These are phyloP conservation scores for Lycorma delicatula DNA, from an alignment of 1,140 invertebrate species.

Conservation along the genomic window DNA sequence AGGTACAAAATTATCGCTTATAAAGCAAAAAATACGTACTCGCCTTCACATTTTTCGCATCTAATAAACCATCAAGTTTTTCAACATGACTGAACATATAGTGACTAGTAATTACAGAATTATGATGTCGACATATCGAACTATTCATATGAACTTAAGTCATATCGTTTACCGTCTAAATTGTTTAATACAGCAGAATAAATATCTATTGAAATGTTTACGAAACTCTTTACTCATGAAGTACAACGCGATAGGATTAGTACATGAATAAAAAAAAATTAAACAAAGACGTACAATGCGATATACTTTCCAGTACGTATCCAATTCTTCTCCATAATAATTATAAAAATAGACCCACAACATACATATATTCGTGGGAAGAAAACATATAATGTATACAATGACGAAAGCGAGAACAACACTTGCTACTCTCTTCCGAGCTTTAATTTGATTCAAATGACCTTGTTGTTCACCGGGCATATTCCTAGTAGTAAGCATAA, in stretches of 20 bases:
- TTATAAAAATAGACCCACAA: slow-evolving; percentile 78
- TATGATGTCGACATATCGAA: slow-evolving; percentile 15
- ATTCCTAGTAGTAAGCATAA: slow-evolving; percentile 68
- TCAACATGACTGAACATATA: slow-evolving; percentile 12
- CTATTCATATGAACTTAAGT: slow-evolving; percentile 21
- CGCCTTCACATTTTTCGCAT: no score
- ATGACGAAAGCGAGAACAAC: slow-evolving; percentile 86
- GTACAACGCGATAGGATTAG: slow-evolving; percentile 86
- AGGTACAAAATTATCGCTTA: no score
- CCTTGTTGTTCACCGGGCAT: slow-evolving; percentile 66
- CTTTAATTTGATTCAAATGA: slow-evolving; percentile 46
- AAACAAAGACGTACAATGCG: slow-evolving; percentile 78
- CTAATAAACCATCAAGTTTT: no score
- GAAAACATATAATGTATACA: slow-evolving; percentile 83
- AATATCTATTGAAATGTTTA: slow-evolving; percentile 77
- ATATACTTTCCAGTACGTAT: slow-evolving; percentile 71
- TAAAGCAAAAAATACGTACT: no score
- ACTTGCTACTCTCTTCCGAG: slow-evolving; percentile 66
- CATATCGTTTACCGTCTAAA: slow-evolving; percentile 13
- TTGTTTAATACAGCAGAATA: slow-evolving; percentile 55
- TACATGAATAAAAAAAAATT: slow-evolving; percentile 83
- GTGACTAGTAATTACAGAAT: slow-evolving; percentile 22
- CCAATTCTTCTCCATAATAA: slow-evolving; percentile 56
- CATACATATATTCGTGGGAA: slow-evolving; percentile 74
- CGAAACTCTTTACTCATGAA: slow-evolving; percentile 84